A percentile compares a stretch with the other conserved stretches of the same genome.
phyloP scores from a whole-genome alignment of 2,113 vertebrate genomes.

The Pteropus alecto region DNA sequence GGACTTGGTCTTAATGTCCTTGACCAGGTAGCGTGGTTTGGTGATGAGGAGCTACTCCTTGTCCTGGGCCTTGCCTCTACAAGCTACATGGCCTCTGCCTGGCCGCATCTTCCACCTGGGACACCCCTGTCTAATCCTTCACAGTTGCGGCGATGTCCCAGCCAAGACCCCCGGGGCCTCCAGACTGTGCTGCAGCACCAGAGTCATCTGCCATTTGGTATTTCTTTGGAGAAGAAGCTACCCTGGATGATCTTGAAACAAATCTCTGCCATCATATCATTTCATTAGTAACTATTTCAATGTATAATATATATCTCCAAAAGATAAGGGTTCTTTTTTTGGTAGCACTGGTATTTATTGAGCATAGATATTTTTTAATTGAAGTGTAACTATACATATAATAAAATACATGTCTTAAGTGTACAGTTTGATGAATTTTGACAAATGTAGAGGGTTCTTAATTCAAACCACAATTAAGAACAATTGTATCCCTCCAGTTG shows the following conservation, averaged over 20 bases:
- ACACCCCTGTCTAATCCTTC: too few relatives aligned
- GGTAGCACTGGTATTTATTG: neutral
- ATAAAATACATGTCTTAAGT: neutral
- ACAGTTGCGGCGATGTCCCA: too few relatives aligned
- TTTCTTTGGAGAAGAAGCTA: too few relatives aligned
- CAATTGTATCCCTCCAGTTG: neutral
- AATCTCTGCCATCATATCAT: neutral
- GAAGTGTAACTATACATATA: neutral
- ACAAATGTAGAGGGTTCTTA: neutral
- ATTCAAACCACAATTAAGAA: neutral
- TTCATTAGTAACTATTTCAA: neutral
- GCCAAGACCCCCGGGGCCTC: too few relatives aligned
- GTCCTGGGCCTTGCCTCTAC: too few relatives aligned
- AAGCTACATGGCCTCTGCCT: too few relatives aligned
- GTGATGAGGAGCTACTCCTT: too few relatives aligned
- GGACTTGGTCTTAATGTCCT: too few relatives aligned
- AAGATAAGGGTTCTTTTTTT: neutral
- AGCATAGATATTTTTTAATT: neutral
- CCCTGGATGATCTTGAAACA: neutral
- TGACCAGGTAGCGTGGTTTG: too few relatives aligned
- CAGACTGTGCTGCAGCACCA: too few relatives aligned
- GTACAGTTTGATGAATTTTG: neutral
- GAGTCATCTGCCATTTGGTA: too few relatives aligned
- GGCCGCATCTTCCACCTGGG: too few relatives aligned
- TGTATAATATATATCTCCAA: neutral